Percentiles rank a stretch among this genome's conserved stretches.
phyloP scores from a whole-genome alignment of 2,797 vertebrate genomes.

The Sebastolobus alascanus region DNA sequence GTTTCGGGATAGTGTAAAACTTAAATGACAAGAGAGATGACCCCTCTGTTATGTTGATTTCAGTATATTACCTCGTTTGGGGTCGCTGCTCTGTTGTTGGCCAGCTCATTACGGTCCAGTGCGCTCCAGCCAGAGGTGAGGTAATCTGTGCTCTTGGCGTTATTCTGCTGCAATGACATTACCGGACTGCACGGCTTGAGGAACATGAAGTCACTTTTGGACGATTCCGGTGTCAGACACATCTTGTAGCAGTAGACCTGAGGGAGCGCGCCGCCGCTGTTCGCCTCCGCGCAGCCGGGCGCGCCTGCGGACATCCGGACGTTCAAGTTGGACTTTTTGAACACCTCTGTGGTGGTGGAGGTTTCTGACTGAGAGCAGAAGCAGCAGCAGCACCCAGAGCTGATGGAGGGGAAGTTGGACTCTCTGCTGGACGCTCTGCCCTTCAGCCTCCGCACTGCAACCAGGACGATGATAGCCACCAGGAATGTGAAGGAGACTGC shows the following conservation, averaged over 20 bases:
- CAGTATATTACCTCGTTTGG: conserved; percentile 83
- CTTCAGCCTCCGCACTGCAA: conserved; percentile 84
- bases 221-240: conserved; percentile 90
- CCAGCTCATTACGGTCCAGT: conserved; percentile 63
- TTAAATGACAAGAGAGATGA: too few relatives aligned
- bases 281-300: conserved; percentile 74
- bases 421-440: conserved; percentile 72
- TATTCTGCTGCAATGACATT: conserved; percentile 81
- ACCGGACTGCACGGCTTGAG: conserved; percentile 89
- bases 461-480: conserved; percentile 90
- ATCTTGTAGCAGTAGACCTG: conserved; percentile 93
- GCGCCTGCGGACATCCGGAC: conserved; percentile 76
- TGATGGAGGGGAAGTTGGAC: conserved; percentile 64
- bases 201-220: conserved; percentile 94
- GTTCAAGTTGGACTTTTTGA: conserved; percentile 87
- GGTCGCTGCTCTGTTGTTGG: conserved; percentile 74
- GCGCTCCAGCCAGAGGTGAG: conserved; percentile 79
- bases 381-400: conserved; percentile 59
- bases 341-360: conserved; percentile 73
- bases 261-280: conserved; percentile 65
- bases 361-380: conserved; percentile 75
- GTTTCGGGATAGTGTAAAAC: neutral
- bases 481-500: conserved; percentile 91
- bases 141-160: conserved; percentile 83
- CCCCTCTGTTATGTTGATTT: neutral